Conservation (phyloP, 2,888 invertebrate genomes). For the Drosophila pegasa region DNA sequence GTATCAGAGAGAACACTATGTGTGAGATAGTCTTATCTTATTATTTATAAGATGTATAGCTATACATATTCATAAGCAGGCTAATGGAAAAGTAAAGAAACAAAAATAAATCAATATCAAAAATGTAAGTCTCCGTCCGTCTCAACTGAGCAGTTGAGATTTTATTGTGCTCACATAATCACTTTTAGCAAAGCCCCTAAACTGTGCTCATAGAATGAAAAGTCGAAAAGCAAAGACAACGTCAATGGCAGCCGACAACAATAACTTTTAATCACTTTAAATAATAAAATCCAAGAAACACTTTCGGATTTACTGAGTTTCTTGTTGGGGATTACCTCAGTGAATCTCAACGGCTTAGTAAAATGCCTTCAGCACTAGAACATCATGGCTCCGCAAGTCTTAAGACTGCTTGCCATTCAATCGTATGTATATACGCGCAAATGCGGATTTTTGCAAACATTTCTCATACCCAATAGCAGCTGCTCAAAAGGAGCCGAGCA, state of each 20-base stretch:
- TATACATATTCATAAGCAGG: no score
- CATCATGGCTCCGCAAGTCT: slow-evolving; percentile 34
- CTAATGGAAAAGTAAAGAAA: neutral
- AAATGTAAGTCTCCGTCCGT: slow-evolving; percentile 17
- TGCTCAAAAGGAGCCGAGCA: slow-evolving; percentile 24
- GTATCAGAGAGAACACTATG: no score
- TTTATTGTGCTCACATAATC: slow-evolving; percentile 63
- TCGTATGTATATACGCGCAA: slow-evolving; percentile 35
- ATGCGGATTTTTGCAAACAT: slow-evolving; percentile 51
- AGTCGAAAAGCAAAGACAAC: slow-evolving; percentile 56
- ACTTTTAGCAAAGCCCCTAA: slow-evolving; percentile 40
- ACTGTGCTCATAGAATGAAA: slow-evolving; percentile 46
- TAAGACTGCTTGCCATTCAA: slow-evolving; percentile 39
- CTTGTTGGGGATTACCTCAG: slow-evolving; percentile 65
- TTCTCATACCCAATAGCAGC: slow-evolving; percentile 25
- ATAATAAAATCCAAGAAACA: slow-evolving; percentile 78
- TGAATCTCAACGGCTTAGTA: slow-evolving; percentile 65
- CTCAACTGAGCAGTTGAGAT: slow-evolving; percentile 51
- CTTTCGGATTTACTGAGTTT: slow-evolving; percentile 75
- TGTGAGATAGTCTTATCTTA: no score
- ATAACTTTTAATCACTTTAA: slow-evolving; percentile 78
- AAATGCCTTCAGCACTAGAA: slow-evolving; percentile 62
- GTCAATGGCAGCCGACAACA: slow-evolving; percentile 53
- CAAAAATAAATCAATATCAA: neutral
- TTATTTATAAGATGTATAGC: no score